Evolutionary conservation across 2,113 vertebrate species (phyloP).

Genomic region (Symphodus melops): DNA sequence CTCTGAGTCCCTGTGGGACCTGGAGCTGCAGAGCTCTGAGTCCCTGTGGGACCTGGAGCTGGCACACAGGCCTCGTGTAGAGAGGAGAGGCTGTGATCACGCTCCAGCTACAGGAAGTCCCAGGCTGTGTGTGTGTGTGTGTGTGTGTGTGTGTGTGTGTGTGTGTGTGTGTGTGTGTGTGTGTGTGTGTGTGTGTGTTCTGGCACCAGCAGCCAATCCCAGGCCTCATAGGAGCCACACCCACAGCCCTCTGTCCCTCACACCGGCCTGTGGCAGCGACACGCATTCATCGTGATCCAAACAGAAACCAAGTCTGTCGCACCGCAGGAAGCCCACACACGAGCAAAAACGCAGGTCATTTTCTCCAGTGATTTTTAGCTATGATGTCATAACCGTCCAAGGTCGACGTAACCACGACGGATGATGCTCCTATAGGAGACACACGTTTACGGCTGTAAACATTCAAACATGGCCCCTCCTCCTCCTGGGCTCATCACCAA

Average conservation of each 20-base stretch:
- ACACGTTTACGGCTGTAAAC: too few species aligned
- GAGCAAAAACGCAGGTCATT: too few species aligned
- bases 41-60: too few species aligned
- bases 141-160: slow-evolving; percentile 21
- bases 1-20: too few species aligned
- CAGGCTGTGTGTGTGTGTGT: slow-evolving; percentile 62
- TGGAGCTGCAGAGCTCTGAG: too few species aligned
- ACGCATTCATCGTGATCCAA: slow-evolving; percentile 26
- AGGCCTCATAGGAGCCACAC: slow-evolving; percentile 27
- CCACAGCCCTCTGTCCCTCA: slow-evolving; percentile 25
- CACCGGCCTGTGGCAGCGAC: slow-evolving; percentile 18
- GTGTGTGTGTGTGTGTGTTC: slow-evolving; percentile 16
- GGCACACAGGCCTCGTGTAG: too few species aligned
- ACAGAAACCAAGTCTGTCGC: slow-evolving; percentile 2
- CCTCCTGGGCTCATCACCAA: too few species aligned
- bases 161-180: slow-evolving; percentile 40
- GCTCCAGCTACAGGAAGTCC: slow-evolving; percentile 65
- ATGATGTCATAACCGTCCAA: too few species aligned
- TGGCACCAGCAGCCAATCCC: slow-evolving; percentile 52
- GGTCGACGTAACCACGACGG: too few species aligned
- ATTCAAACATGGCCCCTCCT: too few species aligned
- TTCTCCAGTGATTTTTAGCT: too few species aligned
- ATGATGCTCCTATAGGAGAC: too few species aligned
- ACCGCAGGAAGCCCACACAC: not conserved
- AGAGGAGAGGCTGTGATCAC: slow-evolving; percentile 69